A percentile compares a stretch with the other conserved stretches of the same genome.
Evolutionary conservation across 2,888 invertebrate species (phyloP).

Genomic region (Balanococcus diminutus): DNA sequence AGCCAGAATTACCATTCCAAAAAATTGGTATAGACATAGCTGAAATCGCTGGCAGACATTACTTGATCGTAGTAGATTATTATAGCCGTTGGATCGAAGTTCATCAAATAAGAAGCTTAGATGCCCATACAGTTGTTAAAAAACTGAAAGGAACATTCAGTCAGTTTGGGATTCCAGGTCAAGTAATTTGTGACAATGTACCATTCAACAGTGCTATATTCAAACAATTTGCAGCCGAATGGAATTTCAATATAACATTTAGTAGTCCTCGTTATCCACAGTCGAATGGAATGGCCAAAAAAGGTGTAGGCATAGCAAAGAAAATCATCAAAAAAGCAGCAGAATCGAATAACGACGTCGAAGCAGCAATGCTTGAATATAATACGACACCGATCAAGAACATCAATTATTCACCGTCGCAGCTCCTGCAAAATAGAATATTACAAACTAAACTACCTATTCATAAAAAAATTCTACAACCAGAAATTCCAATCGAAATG

Average conservation of each 20-base stretch:
- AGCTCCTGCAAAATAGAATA: too few relatives aligned
- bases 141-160: neutral
- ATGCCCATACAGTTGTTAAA: neutral
- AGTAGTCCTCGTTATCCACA: too few relatives aligned
- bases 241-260: neutral
- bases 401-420: too few relatives aligned
- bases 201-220: neutral
- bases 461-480: too few relatives aligned
- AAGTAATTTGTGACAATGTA: neutral
- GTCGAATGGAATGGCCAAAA: too few relatives aligned
- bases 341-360: too few relatives aligned
- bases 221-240: neutral
- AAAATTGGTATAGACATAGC: slow-evolving; percentile 60
- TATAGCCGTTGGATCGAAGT: slow-evolving; percentile 57
- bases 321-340: too few relatives aligned
- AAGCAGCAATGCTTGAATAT: too few relatives aligned
- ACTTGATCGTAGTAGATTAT: slow-evolving; percentile 58
- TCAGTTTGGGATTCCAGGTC: neutral
- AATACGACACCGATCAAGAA: too few relatives aligned
- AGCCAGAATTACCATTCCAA: slow-evolving; percentile 59
- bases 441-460: too few relatives aligned
- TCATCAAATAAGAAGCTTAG: neutral
- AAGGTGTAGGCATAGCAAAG: too few relatives aligned
- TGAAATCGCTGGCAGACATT: slow-evolving; percentile 58
- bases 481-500: too few relatives aligned